These are phyloP conservation scores for Nycticryphes semicollaris DNA, from an alignment of 2,113 vertebrate species.

Conservation along the genomic window DNA sequence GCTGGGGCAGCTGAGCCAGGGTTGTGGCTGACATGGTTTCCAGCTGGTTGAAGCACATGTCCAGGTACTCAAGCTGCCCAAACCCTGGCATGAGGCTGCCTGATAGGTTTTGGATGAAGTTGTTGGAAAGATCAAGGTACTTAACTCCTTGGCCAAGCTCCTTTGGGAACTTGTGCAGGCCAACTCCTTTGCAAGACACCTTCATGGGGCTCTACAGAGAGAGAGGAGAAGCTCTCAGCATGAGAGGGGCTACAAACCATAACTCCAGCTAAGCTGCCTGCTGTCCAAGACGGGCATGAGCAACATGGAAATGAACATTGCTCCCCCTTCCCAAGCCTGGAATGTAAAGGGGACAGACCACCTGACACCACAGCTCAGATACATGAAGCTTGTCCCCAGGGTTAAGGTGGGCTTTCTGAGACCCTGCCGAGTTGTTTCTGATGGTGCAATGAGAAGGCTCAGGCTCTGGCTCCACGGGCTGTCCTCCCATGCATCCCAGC, in stretches of 20 bases:
- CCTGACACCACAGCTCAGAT: background rate
- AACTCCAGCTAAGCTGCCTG: background rate
- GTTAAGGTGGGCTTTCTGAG: background rate
- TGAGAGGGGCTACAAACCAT: background rate
- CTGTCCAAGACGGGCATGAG: background rate
- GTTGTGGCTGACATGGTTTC: conserved; percentile 69
- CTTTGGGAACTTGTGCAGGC: conserved; percentile 73
- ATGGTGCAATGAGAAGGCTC: background rate
- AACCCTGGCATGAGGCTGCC: conserved; percentile 24
- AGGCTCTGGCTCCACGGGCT: background rate
- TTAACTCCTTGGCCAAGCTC: conserved; percentile 63
- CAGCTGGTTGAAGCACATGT: conserved; percentile 78
- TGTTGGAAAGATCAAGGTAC: conserved; percentile 80
- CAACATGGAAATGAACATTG: background rate
- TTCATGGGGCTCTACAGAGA: conserved; percentile 25
- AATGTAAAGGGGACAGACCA: background rate
- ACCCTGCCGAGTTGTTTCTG: background rate
- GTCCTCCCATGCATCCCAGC: background rate
- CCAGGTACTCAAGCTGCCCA: conserved; percentile 74
- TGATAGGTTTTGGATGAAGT: conserved; percentile 77
- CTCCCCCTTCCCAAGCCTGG: background rate
- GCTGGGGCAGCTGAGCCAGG: conserved; percentile 68
- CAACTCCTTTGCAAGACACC: conserved; percentile 72
- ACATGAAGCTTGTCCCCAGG: background rate
- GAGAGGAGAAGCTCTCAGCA: background rate